Evolutionary conservation across 2,888 invertebrate species (phyloP).

Genomic region (Lasioglossum pauxillum): DNA sequence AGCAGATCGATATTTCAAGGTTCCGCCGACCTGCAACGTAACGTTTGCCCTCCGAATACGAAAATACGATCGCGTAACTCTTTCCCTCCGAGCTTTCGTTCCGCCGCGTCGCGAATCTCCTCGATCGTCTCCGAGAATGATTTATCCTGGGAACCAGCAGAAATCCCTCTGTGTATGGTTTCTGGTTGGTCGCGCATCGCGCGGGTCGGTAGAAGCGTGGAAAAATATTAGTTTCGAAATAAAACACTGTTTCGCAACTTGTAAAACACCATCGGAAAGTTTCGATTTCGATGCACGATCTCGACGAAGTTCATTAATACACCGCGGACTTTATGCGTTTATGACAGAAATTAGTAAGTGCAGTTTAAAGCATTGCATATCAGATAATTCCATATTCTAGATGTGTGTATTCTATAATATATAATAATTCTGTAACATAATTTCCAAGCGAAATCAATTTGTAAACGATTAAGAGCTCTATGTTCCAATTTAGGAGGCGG

Average conservation of each 20-base stretch:
- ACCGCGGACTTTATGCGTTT: no score
- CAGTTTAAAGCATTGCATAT: no score
- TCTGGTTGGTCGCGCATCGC: neutral
- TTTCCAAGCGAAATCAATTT: neutral
- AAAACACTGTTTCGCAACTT: neutral
- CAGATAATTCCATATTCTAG: no score
- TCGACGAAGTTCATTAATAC: neutral
- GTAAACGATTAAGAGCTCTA: neutral
- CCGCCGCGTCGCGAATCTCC: neutral
- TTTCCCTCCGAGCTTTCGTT: conserved; percentile 1
- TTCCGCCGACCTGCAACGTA: conserved; percentile 65
- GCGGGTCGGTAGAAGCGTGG: neutral
- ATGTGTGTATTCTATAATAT: no score
- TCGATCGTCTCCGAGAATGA: neutral
- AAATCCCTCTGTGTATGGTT: neutral
- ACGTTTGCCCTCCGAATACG: conserved; percentile 18
- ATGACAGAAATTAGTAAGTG: no score
- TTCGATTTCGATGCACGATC: neutral
- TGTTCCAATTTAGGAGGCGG: neutral
- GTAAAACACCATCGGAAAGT: neutral
- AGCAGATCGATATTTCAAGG: conserved; percentile 82
- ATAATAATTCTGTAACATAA: no score
- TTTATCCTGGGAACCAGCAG: neutral
- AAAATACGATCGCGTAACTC: conserved; percentile 1
- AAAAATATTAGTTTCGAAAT: neutral